Conservation (phyloP, 1,140 invertebrate genomes). For the Drosophila pseudoananassae region DNA sequence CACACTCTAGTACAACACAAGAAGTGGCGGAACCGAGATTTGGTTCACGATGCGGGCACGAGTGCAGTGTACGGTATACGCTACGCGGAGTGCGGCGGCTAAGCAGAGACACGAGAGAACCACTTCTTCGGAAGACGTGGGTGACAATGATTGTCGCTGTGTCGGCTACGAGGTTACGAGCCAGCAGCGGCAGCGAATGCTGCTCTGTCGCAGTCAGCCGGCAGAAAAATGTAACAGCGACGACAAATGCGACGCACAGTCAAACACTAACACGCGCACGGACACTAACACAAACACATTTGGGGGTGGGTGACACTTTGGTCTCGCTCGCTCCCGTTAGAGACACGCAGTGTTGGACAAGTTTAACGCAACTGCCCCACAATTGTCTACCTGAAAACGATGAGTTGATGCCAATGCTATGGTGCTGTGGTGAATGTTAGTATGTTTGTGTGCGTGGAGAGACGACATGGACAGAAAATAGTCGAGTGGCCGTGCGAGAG, state of each 20-base stretch:
- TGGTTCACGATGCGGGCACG: background rate
- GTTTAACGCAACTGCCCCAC: slow-evolving; percentile 63
- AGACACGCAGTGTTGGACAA: background rate
- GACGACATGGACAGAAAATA: background rate
- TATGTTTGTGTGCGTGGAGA: slow-evolving; percentile 11
- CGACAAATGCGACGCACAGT: slow-evolving; percentile 54
- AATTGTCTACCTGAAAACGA: slow-evolving; percentile 59
- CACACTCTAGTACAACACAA: slow-evolving; percentile 8
- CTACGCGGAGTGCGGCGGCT: background rate
- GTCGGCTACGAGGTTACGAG: slow-evolving; percentile 39
- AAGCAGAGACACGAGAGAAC: slow-evolving; percentile 60
- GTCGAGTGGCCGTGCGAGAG: slow-evolving; percentile 36
- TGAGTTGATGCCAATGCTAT: slow-evolving; percentile 4
- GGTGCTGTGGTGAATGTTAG: slow-evolving; percentile 13
- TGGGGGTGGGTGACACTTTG: slow-evolving; percentile 73
- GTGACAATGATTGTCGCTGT: slow-evolving; percentile 81
- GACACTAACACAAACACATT: slow-evolving; percentile 12
- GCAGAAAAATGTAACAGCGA: slow-evolving; percentile 20
- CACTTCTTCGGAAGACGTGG: slow-evolving; percentile 79
- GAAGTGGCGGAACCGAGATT: background rate
- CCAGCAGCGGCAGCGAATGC: slow-evolving; percentile 29
- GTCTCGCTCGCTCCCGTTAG: slow-evolving; percentile 30
- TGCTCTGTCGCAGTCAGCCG: background rate
- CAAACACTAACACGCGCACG: slow-evolving; percentile 23
- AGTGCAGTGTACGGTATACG: background rate